Evolutionary conservation across 2,888 invertebrate genomes (phyloP).

Genomic region (Cosmia trapezina): DNA sequence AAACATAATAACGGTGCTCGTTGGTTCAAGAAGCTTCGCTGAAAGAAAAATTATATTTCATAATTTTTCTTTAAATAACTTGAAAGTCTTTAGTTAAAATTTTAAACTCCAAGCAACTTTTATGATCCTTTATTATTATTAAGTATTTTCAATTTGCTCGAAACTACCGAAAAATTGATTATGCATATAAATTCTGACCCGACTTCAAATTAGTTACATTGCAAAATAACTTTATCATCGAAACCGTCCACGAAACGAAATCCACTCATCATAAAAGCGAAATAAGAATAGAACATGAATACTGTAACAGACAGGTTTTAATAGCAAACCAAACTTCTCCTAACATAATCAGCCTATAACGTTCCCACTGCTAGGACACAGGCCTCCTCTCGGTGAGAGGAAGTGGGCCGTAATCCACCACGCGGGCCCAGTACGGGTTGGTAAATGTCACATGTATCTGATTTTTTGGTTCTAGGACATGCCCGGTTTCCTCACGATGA

Average conservation of each 20-base stretch:
- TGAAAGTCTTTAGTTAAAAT: too few relatives aligned
- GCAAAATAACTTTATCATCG: not conserved
- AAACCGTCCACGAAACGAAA: not conserved
- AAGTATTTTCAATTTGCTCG: not conserved
- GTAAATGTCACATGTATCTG: too few relatives aligned
- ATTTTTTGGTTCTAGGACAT: too few relatives aligned
- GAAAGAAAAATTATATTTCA: not conserved
- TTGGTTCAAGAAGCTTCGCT: slow-evolving; percentile 18
- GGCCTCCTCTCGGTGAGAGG: too few relatives aligned
- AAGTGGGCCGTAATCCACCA: too few relatives aligned
- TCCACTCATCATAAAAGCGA: not conserved
- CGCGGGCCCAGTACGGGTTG: too few relatives aligned
- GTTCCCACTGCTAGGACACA: too few relatives aligned
- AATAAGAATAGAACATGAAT: not conserved
- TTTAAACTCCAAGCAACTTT: not conserved
- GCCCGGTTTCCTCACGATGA: too few relatives aligned
- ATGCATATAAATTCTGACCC: not conserved
- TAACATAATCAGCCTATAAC: too few relatives aligned
- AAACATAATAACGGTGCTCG: slow-evolving; percentile 12
- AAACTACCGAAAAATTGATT: not conserved
- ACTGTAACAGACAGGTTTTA: not conserved
- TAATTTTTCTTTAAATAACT: not conserved
- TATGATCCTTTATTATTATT: too few relatives aligned
- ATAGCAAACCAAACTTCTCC: not conserved
- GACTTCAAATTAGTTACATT: not conserved